Conservation (phyloP, 2,797 vertebrate species). For the Coreius guichenoti region DNA sequence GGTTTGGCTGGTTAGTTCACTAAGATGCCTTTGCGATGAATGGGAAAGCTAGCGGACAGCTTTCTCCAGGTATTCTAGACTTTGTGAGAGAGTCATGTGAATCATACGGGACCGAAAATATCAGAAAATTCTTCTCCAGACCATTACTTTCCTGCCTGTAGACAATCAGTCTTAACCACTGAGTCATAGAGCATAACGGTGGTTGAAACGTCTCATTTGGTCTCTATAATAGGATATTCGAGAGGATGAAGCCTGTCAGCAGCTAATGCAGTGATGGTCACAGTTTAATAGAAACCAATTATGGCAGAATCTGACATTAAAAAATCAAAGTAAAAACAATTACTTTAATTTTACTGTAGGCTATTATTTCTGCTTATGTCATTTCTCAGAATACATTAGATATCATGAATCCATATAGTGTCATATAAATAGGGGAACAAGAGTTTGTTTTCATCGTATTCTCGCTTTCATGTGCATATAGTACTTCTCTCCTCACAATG, state of each 20-base stretch:
- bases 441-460: background rate
- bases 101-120: background rate
- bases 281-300: slow-evolving; percentile 25
- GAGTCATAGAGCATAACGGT: slow-evolving; percentile 18
- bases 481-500: background rate
- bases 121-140: slow-evolving; percentile 2
- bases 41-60: background rate
- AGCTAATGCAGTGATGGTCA: slow-evolving; percentile 31
- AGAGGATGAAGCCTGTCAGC: slow-evolving; percentile 30
- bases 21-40: background rate
- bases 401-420: background rate
- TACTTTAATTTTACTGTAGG: slow-evolving; percentile 6
- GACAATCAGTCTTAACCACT: slow-evolving; percentile 30
- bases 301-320: background rate
- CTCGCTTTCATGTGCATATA: background rate
- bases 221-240: slow-evolving; percentile 43
- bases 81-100: background rate
- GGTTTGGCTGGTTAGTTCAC: background rate
- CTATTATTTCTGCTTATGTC: background rate
- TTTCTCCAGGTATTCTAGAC: background rate
- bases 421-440: background rate
- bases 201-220: slow-evolving; percentile 42
- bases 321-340: slow-evolving; percentile 4
- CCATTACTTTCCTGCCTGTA: slow-evolving; percentile 36
- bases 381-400: slow-evolving; percentile 3